phyloP scores from a whole-genome alignment of 2,113 vertebrate genomes.

The Amphiprion ocellaris region DNA sequence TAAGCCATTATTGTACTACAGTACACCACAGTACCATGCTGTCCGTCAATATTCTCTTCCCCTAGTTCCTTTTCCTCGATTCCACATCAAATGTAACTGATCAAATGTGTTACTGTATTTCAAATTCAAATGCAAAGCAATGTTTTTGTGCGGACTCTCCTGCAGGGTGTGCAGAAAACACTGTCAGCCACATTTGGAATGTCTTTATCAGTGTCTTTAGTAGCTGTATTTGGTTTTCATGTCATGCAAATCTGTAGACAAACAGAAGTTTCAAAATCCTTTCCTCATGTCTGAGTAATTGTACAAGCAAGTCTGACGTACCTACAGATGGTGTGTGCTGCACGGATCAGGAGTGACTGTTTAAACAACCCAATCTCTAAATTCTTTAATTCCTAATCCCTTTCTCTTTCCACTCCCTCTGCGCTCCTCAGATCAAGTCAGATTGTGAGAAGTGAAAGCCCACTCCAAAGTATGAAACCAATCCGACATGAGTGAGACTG shows the following conservation, averaged over 20 bases:
- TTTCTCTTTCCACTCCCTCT: slow-evolving; percentile 38
- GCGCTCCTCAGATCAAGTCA: slow-evolving; percentile 62
- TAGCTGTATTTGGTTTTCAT: not conserved
- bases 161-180: not conserved
- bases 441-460: slow-evolving; percentile 56
- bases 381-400: slow-evolving; percentile 59
- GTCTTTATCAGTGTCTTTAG: not conserved
- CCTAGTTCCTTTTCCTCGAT: not conserved
- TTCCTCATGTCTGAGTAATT: slow-evolving; percentile 6
- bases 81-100: not conserved
- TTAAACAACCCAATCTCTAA: slow-evolving; percentile 48
- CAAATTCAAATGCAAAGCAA: not conserved
- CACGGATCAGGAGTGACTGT: slow-evolving; percentile 50
- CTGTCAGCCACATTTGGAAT: not conserved
- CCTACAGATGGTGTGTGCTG: slow-evolving; percentile 49
- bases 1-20: slow-evolving; percentile 40
- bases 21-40: slow-evolving; percentile 23
- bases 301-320: slow-evolving; percentile 26
- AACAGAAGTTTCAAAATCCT: slow-evolving; percentile 10
- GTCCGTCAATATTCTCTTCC: not conserved
- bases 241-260: slow-evolving; percentile 2
- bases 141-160: not conserved
- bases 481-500: slow-evolving; percentile 53
- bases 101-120: too few relatives aligned
- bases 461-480: slow-evolving; percentile 61